These are phyloP conservation scores for Myotis myotis DNA, from an alignment of 2,797 vertebrate genomes.

Conservation along the genomic window DNA sequence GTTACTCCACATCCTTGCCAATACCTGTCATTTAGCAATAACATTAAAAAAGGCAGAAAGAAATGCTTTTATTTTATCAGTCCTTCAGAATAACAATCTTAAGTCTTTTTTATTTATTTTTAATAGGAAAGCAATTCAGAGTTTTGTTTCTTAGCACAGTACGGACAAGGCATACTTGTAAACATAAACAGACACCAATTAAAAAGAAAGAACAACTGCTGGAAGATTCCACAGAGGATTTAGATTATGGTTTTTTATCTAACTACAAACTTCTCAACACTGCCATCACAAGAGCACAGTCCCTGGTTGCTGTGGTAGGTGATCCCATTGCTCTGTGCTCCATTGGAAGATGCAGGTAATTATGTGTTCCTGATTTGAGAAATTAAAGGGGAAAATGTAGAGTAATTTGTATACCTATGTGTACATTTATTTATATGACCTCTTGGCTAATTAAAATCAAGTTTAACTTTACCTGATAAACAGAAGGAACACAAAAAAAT, in stretches of 20 bases:
- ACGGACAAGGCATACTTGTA: conserved; percentile 97
- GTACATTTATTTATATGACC: not conserved
- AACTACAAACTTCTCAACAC: conserved; percentile 99
- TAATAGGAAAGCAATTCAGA: conserved; percentile 96
- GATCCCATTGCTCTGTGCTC: conserved; percentile 98
- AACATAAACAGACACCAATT: conserved; percentile 98
- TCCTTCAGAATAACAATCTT: conserved; percentile 66
- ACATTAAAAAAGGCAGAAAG: not conserved
- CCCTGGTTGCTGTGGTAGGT: conserved; percentile 97
- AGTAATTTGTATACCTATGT: not conserved
- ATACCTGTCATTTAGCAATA: not conserved
- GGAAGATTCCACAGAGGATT: conserved; percentile 97
- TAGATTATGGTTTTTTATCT: conserved; percentile 98
- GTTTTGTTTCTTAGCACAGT: conserved; percentile 99
- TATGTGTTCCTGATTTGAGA: not conserved
- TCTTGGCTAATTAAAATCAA: conserved; percentile 20
- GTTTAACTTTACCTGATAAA: not conserved
- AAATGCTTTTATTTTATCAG: not conserved
- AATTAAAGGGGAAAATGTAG: not conserved
- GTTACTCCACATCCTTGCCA: not conserved
- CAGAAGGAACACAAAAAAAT: not conserved
- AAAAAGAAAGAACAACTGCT: conserved; percentile 98
- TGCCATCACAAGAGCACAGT: conserved; percentile 98
- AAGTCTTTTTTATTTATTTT: conserved; percentile 54
- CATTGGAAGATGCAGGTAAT: conserved; percentile 98